These are phyloP conservation scores for Nothoprocta pentlandii DNA, from an alignment of 2,113 vertebrate genomes.

Conservation along the genomic window DNA sequence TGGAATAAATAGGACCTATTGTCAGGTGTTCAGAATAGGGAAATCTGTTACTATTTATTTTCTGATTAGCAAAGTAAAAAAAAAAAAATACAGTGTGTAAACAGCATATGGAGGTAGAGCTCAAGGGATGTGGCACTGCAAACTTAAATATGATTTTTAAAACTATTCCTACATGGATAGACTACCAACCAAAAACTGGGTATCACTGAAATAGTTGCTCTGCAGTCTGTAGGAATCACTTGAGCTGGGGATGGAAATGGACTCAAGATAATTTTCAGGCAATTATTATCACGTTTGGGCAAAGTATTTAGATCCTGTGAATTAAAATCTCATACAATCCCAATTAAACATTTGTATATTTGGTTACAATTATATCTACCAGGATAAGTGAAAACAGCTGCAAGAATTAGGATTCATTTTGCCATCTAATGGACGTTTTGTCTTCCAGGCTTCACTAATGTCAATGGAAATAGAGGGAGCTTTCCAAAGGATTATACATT, in stretches of 20 bases:
- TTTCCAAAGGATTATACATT: not conserved
- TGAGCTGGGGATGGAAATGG: not conserved
- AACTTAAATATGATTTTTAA: not conserved
- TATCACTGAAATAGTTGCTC: not conserved
- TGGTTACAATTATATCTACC: not conserved
- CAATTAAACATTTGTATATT: not conserved
- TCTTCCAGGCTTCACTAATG: not conserved
- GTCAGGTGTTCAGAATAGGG: not conserved
- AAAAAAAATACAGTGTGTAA: not conserved
- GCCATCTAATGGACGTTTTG: not conserved
- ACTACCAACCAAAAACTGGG: not conserved
- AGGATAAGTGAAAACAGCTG: not conserved
- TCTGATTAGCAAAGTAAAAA: not conserved
- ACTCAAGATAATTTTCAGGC: not conserved
- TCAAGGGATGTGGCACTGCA: not conserved
- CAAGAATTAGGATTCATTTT: not conserved
- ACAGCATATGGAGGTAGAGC: not conserved
- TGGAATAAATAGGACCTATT: slow-evolving; percentile 35
- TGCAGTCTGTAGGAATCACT: not conserved
- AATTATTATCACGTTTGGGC: not conserved
- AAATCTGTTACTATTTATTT: not conserved
- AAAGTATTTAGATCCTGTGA: not conserved
- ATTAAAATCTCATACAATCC: not conserved
- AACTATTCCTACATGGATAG: not conserved
- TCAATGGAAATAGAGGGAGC: not conserved